Conservation (phyloP, 2,113 vertebrate species). For the Gambusia holbrooki region DNA sequence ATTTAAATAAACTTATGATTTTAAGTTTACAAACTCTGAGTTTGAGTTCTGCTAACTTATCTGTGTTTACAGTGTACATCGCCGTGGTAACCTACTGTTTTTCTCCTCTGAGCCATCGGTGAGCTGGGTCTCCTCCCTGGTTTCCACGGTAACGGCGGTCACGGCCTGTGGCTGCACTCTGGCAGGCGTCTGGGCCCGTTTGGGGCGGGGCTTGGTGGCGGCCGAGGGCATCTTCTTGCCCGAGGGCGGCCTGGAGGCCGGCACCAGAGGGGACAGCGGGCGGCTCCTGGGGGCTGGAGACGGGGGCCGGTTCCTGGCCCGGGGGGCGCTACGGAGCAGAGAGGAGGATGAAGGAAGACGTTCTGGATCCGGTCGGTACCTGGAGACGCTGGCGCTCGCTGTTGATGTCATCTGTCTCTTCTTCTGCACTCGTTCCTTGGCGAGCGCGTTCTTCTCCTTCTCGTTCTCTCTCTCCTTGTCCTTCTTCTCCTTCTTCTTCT, state of each 20-base stretch:
- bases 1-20: too few relatives aligned
- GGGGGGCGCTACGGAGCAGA: conserved; percentile 68
- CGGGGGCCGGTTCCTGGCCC: conserved; percentile 83
- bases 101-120: conserved; percentile 60
- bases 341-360: background rate
- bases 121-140: conserved; percentile 54
- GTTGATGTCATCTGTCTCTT: conserved; percentile 81
- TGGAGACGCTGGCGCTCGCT: conserved; percentile 56
- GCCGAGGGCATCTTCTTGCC: conserved; percentile 77
- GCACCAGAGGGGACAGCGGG: conserved; percentile 84
- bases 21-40: too few relatives aligned
- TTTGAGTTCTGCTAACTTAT: too few relatives aligned
- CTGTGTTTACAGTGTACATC: background rate
- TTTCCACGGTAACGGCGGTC: conserved; percentile 74
- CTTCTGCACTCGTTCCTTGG: conserved; percentile 86
- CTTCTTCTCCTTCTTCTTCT: conserved; percentile 96
- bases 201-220: conserved; percentile 82
- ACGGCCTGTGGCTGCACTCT: conserved; percentile 73
- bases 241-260: conserved; percentile 76
- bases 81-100: conserved; percentile 62
- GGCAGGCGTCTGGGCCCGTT: conserved; percentile 78
- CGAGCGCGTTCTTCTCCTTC: conserved; percentile 90
- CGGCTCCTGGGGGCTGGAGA: conserved; percentile 86
- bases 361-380: conserved; percentile 52
- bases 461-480: conserved; percentile 95